Base-by-base conservation (phyloP, 2,888 invertebrate genomes). In the Deilephila elpenor region DNA sequence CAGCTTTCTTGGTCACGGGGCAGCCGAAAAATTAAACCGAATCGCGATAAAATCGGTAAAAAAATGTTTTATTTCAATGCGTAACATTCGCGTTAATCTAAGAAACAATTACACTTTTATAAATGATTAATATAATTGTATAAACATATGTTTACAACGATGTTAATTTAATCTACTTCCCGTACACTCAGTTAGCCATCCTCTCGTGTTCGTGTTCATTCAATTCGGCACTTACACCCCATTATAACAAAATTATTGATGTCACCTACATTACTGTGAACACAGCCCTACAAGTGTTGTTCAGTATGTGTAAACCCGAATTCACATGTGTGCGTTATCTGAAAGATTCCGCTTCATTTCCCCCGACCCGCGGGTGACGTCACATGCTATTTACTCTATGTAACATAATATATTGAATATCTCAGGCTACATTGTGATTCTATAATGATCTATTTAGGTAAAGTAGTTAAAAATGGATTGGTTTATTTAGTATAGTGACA, bases 261-360 rank as follows among this genome's bases (percentile, higher is more conserved):
- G 93, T 93, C 93, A 93, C 92, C 89, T 91, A 90, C 91, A 90
- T 92, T 89, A 91, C 84, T 88, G 87, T 87, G 88, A 87, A 89
- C 84, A 86, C 90, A 87, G 86, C 91, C 90, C 89, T 86, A 85
- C 19, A 72, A 82, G 83, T 83, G 84, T 80, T 81, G 80, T 83
- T 78, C 82, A 74, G 75, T 74, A 76, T 79, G 77, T 78, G 82
- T 80, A 79, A 71, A 74, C 34, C 74, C 75, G 75, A 79, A 62
- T 74, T 74, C 78, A 79, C 75, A 59, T 56, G 94, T 94, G 92
- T 93, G 93, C 78, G 94, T 94, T 94, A 94, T 94, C 94, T 89
- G 90, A 86, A 91, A 93, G 92, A 93, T 94, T 94, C 94, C 94
- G 90, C 92, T 91, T 94, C 94, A 94, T 94, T 94, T 93, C 92